Evolutionary conservation across 2,888 invertebrate species (phyloP).

Genomic region (Eristalis tenax): DNA sequence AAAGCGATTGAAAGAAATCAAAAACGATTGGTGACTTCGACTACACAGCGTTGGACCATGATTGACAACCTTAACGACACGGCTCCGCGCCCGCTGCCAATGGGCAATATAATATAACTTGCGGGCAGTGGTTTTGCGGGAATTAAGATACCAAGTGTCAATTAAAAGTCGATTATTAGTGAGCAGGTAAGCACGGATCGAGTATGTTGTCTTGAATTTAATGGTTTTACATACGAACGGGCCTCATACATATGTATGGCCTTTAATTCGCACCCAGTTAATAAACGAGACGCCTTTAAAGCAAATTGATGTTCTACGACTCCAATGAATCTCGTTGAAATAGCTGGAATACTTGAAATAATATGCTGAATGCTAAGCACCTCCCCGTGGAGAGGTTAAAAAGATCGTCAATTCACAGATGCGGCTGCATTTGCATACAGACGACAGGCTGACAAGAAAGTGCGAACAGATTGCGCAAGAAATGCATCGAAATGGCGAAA

Average conservation of each 20-base stretch:
- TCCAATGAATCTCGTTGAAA: not conserved
- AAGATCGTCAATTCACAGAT: no score
- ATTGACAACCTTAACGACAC: not conserved
- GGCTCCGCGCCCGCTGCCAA: not conserved
- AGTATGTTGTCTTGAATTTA: not conserved
- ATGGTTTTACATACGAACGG: not conserved
- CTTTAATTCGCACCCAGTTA: not conserved
- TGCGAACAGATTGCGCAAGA: no score
- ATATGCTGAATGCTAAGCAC: not conserved
- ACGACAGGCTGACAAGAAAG: no score
- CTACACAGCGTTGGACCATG: not conserved
- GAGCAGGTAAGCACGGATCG: not conserved
- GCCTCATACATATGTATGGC: not conserved
- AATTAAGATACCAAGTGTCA: not conserved
- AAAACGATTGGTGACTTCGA: no score
- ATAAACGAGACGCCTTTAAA: not conserved
- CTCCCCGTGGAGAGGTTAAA: no score
- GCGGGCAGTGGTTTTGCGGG: no score
- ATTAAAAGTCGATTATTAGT: not conserved
- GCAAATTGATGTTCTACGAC: not conserved
- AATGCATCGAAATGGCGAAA: no score
- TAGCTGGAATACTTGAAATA: not conserved
- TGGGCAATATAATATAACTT: no score
- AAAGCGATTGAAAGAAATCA: not conserved
- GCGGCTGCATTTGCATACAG: not conserved